Percentiles rank a stretch among this genome's conserved stretches.
These are phyloP conservation scores for Rhinella marina DNA, from an alignment of 2,797 vertebrate species.

Conservation along the genomic window DNA sequence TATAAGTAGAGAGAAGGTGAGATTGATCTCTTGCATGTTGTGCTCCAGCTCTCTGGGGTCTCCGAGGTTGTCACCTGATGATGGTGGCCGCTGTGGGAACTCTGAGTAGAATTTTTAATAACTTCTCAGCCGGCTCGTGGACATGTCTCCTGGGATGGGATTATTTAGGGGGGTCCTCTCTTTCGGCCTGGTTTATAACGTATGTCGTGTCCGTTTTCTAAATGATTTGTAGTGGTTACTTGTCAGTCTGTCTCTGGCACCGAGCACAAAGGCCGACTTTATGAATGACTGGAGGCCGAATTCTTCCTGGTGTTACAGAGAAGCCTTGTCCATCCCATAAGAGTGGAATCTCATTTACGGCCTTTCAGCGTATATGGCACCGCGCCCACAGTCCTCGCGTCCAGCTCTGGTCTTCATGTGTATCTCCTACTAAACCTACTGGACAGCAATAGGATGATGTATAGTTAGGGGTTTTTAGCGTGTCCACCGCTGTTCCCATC, in stretches of 20 bases:
- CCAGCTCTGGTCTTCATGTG: background rate
- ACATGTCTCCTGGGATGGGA: too few relatives aligned
- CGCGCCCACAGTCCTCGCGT: background rate
- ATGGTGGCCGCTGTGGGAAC: too few relatives aligned
- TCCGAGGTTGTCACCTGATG: background rate
- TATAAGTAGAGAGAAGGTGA: too few relatives aligned
- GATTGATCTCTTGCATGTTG: too few relatives aligned
- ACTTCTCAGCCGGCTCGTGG: too few relatives aligned
- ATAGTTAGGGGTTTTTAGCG: background rate
- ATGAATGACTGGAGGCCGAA: conserved; percentile 69
- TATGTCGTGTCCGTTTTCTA: background rate
- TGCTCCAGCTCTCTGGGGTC: too few relatives aligned
- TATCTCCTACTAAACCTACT: background rate
- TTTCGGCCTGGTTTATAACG: too few relatives aligned
- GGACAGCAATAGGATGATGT: background rate
- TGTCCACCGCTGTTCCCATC: background rate
- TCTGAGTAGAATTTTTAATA: too few relatives aligned
- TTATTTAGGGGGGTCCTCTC: too few relatives aligned
- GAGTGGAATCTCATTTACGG: background rate
- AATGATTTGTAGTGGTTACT: conserved; percentile 10
- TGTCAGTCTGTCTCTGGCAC: conserved; percentile 18
- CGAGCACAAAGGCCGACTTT: conserved; percentile 12
- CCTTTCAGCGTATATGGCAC: background rate
- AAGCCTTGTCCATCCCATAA: conserved; percentile 20
- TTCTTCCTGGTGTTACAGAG: conserved; percentile 66